Conservation (phyloP, 2,797 vertebrate species). For the Simalia tracyae region DNA sequence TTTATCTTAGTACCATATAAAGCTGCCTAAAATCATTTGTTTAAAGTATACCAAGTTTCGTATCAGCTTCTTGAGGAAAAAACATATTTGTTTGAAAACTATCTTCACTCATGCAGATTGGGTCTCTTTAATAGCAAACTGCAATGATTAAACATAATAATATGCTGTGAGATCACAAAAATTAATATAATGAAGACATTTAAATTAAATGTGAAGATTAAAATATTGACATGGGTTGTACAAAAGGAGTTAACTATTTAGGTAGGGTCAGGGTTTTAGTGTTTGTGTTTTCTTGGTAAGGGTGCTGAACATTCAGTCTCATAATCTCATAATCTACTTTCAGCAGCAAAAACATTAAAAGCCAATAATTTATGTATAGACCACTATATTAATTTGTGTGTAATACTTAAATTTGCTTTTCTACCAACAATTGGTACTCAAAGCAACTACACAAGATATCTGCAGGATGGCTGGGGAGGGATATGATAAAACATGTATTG, state of each 20-base stretch:
- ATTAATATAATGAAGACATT: slow-evolving; percentile 40
- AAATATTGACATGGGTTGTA: neutral
- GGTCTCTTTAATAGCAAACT: slow-evolving; percentile 36
- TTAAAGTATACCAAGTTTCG: slow-evolving; percentile 36
- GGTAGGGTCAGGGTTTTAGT: neutral
- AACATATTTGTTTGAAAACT: slow-evolving; percentile 25
- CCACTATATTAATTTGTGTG: neutral
- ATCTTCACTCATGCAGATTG: neutral
- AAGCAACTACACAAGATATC: neutral
- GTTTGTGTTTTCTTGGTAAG: neutral
- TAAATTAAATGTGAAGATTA: slow-evolving; percentile 19
- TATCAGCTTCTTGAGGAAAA: slow-evolving; percentile 24
- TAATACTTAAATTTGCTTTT: neutral
- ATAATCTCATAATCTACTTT: neutral
- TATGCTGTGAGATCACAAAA: neutral
- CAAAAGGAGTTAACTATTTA: neutral
- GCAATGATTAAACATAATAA: slow-evolving; percentile 30
- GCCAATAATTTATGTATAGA: neutral
- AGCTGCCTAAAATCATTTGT: slow-evolving; percentile 25
- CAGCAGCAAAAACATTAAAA: neutral
- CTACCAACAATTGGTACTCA: neutral
- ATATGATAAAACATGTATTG: neutral
- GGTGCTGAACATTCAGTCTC: neutral
- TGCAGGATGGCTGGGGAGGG: neutral
- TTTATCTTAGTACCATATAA: slow-evolving; percentile 64